Conservation (phyloP, 2,113 vertebrate genomes). For the Campylorhamphus procurvoides region DNA sequence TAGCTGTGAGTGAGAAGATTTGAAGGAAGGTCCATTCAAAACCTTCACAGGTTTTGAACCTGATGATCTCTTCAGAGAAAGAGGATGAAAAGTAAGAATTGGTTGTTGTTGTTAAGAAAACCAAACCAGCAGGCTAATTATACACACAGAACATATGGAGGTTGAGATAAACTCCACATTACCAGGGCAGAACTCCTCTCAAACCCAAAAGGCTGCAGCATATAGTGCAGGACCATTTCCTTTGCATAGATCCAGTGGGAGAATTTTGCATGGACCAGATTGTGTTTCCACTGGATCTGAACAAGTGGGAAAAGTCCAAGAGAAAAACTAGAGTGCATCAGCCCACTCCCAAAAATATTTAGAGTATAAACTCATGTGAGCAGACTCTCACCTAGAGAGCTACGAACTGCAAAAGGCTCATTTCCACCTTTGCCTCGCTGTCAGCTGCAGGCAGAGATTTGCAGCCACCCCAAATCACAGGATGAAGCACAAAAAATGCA, state of each 20-base stretch:
- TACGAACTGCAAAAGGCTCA: background rate
- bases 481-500: background rate
- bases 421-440: background rate
- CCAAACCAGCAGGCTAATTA: background rate
- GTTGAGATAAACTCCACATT: background rate
- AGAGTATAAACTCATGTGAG: background rate
- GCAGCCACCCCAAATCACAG: background rate
- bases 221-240: background rate
- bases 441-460: background rate
- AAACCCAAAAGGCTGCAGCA: accelerated
- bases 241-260: background rate
- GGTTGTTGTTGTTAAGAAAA: background rate
- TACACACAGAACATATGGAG: too few species aligned
- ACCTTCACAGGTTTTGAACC: too few species aligned
- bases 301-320: background rate
- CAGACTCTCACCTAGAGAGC: background rate
- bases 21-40: background rate
- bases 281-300: background rate
- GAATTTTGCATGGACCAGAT: background rate
- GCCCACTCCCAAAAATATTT: background rate
- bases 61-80: background rate
- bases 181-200: background rate
- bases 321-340: background rate
- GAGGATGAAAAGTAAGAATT: background rate
- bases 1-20: background rate